Conservation (phyloP, 2,797 vertebrate species). For the Acomys russatus region DNA sequence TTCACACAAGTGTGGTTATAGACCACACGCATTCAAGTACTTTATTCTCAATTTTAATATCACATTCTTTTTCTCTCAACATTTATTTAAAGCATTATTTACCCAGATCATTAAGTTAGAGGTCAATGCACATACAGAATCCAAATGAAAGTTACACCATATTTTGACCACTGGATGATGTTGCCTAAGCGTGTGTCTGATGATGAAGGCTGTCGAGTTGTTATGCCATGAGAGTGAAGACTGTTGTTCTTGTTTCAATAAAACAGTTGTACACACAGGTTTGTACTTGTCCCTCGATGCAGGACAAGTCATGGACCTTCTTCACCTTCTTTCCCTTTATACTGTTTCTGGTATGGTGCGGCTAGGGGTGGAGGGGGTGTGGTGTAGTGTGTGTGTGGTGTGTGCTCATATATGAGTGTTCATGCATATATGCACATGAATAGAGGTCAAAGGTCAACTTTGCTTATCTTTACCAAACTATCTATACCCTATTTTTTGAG, state of each 20-base stretch:
- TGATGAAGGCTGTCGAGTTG: not conserved
- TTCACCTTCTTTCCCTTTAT: not conserved
- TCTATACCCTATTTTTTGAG: not conserved
- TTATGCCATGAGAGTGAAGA: not conserved
- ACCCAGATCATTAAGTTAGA: not conserved
- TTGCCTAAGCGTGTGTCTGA: not conserved
- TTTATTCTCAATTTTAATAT: constrained; percentile 20
- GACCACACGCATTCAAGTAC: not conserved
- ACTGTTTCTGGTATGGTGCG: not conserved
- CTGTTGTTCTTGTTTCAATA: not conserved
- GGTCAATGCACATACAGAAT: not conserved
- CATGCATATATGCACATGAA: not conserved
- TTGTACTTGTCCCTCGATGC: not conserved
- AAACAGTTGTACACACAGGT: not conserved
- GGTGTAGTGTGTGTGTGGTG: not conserved
- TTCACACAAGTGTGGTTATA: not conserved
- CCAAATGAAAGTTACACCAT: not conserved
- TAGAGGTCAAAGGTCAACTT: not conserved
- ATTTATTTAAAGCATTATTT: constrained; percentile 45
- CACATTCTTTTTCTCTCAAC: not conserved
- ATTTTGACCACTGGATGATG: not conserved
- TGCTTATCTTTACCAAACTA: not conserved
- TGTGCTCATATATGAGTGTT: not conserved
- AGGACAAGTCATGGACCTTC: not conserved
- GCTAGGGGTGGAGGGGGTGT: too few species aligned